Evolutionary conservation across 2,113 vertebrate genomes (phyloP).

Genomic region (Lynx canadensis): DNA sequence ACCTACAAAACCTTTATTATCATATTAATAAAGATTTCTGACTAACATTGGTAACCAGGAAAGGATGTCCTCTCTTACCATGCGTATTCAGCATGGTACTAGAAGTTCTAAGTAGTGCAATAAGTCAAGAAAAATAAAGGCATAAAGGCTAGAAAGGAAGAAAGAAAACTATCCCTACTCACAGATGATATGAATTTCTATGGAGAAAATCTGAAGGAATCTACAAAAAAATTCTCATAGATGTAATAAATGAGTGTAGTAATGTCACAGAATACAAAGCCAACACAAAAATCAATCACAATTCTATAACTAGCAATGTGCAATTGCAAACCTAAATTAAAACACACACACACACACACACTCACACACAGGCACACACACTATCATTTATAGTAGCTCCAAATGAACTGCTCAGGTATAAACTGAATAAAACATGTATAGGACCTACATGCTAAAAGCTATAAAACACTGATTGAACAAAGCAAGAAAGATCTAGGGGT

Average conservation of each 20-base stretch:
- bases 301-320: not conserved
- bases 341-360: not conserved
- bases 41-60: not conserved
- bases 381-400: not conserved
- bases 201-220: not conserved
- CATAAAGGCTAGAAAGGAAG: not conserved
- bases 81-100: not conserved
- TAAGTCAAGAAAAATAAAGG: not conserved
- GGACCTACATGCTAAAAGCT: not conserved
- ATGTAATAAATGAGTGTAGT: not conserved
- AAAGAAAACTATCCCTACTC: not conserved
- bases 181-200: not conserved
- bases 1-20: not conserved
- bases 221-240: not conserved
- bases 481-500: not conserved
- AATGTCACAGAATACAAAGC: not conserved
- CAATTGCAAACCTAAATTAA: not conserved
- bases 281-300: not conserved
- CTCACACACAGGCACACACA: too few species aligned
- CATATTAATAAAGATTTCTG: not conserved
- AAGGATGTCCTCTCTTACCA: not conserved
- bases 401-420: not conserved
- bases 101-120: not conserved
- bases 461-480: not conserved
- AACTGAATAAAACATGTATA: not conserved